Base-by-base conservation (phyloP, 2,888 invertebrate species). In the Protophormia terraenovae region DNA sequence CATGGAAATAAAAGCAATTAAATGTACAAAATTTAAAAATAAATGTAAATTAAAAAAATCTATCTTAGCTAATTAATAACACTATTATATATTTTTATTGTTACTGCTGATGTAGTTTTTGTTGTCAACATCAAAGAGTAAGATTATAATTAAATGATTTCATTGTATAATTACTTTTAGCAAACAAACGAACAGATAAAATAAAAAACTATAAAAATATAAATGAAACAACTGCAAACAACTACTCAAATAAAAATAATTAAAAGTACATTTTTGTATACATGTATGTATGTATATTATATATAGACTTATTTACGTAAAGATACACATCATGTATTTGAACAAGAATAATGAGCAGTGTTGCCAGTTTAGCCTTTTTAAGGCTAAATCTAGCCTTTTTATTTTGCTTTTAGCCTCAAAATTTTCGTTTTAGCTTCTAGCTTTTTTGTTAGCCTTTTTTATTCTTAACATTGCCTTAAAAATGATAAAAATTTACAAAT, bases 151-250 rank as follows among this genome's bases (percentile, higher is more conserved):
- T 75, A 35, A 73, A 50, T 67, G 73, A 73, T 50, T 73, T 81
- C 55, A 67, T 80, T 66, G 50, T 45, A 80, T 58, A 66, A 80
- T 80, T 80, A 72, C 72, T 66, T 80, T 66, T 19, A 67, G 24
- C 35, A 50, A 62, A 62, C 22, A 60, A 6, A 53, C 8, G 53
- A 64, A 41, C 35, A 50, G 50, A 62, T n/a, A 60, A 6, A 53
- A 3, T 53, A 64, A 41, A 38, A 53, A 41, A n/a, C 3, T 0
- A 41, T 0, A 41, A 1, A 14, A 41, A 41, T n/a, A 72, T 8
- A 29, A 10, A 47, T 47, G n/a, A 45, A 41, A 14, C 41, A 64
- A 24, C 38, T 10, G 8, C 29, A 29, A 41, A n/a, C n/a, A n/a
- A 53, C n/a, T 35, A 53, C n/a, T 38, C 27, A 53, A 55, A 60